Conservation (phyloP, 2,888 invertebrate genomes). For the Stegana nigrithorax region DNA sequence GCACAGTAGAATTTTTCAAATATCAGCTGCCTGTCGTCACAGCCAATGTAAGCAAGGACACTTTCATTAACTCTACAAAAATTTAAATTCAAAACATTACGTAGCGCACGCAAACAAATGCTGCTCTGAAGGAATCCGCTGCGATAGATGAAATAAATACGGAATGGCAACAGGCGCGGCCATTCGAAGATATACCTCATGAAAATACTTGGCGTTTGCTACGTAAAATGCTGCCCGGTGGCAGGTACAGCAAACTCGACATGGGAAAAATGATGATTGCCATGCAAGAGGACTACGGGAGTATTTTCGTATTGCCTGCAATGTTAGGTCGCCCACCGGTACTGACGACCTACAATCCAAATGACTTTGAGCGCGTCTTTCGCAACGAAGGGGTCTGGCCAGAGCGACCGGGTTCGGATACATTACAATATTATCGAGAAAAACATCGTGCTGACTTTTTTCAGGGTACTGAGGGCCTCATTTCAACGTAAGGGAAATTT, state of each 20-base stretch:
- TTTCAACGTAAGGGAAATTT: conserved; percentile 41
- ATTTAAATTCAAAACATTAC: no score
- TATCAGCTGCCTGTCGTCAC: no score
- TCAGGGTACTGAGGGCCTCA: conserved; percentile 45
- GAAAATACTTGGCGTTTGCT: conserved; percentile 32
- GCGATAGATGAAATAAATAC: conserved; percentile 15
- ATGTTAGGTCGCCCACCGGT: conserved; percentile 54
- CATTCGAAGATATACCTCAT: conserved; percentile 50
- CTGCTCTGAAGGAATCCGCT: conserved; percentile 21
- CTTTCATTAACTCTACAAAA: no score
- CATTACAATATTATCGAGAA: conserved; percentile 66
- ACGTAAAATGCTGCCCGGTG: conserved; percentile 50
- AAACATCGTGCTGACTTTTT: conserved; percentile 43
- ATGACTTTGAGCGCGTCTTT: conserved; percentile 69
- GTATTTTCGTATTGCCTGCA: conserved; percentile 65
- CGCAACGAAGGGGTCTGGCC: conserved; percentile 70
- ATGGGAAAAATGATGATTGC: conserved; percentile 31
- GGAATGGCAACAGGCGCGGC: conserved; percentile 54
- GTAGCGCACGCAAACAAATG: conserved; percentile 39
- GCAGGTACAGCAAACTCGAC: conserved; percentile 49
- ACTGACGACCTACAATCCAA: conserved; percentile 69
- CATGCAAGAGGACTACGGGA: conserved; percentile 57
- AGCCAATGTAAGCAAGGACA: no score
- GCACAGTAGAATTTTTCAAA: no score
- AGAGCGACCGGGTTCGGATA: conserved; percentile 63